Base-by-base conservation (phyloP, 1,140 invertebrate species). In the Caerostris darwini region DNA sequence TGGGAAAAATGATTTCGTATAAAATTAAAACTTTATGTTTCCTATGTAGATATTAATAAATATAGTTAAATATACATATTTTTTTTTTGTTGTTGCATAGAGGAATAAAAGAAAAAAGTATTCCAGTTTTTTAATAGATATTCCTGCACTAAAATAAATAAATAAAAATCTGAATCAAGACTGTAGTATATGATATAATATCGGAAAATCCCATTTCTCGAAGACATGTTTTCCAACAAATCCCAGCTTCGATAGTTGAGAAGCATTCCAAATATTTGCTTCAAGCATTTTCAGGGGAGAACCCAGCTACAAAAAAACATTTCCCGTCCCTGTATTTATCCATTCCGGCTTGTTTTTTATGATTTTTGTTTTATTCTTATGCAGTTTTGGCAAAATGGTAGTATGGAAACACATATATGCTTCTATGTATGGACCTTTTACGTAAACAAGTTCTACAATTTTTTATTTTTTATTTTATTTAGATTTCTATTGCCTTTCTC, bases 241-340 rank as follows among this genome's bases (percentile, higher is more conserved):
- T n/a, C 19, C 10, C 7, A 5, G n/a, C 3, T 34, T 8, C 67
- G n/a, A 34, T 6, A 71, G 67, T 34, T 71, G 67, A 71, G 34
- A 34, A 71, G 6, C 67, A 71, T 71, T 71, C 67, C 67, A 71
- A 71, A 71, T 71, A 71, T 71, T 71, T 71, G 19, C 19, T 71
- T 8, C n/a, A 19, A 0, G 17, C 67, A 71, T 71, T 71, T 71
- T 71, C 19, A 71, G n/a, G 7, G 8, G 19, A 7, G 19, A 71
- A 7, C 6, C 0, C 6, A 8, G n/a, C 34, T 71, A 71, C 8
- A 19, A n/a, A n/a, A 71, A 34, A 71, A 71, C 19, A 8, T n/a
- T 34, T 2, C 34, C 67, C 7, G 34, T 71, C 34, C 34, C 67
- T 34, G 67, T 34, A 71, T 71, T 7, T 34, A 71, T 34, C n/a